phyloP scores from a whole-genome alignment of 2,113 vertebrate species.

The Synodontis membranacea region DNA sequence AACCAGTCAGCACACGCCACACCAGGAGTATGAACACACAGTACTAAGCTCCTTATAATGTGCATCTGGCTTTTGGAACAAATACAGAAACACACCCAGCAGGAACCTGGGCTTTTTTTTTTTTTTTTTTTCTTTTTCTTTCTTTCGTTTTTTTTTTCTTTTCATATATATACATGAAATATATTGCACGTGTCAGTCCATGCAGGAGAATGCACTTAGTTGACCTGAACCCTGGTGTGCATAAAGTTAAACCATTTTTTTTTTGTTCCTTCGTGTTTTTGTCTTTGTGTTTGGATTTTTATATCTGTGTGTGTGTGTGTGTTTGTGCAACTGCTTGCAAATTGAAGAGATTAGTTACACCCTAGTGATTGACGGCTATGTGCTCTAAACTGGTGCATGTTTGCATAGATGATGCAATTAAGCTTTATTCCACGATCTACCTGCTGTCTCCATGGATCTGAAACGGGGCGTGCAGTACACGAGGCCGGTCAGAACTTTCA shows the following conservation, averaged over 20 bases:
- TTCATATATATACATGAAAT: not conserved
- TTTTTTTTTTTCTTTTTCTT: not conserved
- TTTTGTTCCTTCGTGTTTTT: not conserved
- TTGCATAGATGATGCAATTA: slow-evolving; percentile 25
- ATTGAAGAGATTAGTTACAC: slow-evolving; percentile 7
- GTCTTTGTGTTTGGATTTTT: slow-evolving; percentile 8
- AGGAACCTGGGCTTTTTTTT: not conserved
- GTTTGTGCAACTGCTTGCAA: not conserved
- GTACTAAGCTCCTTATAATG: not conserved
- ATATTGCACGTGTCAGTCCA: not conserved
- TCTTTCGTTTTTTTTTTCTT: not conserved
- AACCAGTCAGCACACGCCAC: slow-evolving; percentile 5
- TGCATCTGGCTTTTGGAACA: slow-evolving; percentile 22
- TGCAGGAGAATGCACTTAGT: slow-evolving; percentile 2
- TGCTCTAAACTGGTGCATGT: not conserved
- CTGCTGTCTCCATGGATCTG: slow-evolving; percentile 10
- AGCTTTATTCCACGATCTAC: slow-evolving; percentile 16
- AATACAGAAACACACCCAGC: not conserved
- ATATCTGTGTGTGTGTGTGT: not conserved
- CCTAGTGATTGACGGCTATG: not conserved
- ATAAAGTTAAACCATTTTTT: not conserved
- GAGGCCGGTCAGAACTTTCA: not conserved
- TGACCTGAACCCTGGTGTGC: not conserved
- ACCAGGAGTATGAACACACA: not conserved
- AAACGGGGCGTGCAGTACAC: not conserved